phyloP scores from a whole-genome alignment of 2,888 invertebrate genomes.

The Conus canariensis region DNA sequence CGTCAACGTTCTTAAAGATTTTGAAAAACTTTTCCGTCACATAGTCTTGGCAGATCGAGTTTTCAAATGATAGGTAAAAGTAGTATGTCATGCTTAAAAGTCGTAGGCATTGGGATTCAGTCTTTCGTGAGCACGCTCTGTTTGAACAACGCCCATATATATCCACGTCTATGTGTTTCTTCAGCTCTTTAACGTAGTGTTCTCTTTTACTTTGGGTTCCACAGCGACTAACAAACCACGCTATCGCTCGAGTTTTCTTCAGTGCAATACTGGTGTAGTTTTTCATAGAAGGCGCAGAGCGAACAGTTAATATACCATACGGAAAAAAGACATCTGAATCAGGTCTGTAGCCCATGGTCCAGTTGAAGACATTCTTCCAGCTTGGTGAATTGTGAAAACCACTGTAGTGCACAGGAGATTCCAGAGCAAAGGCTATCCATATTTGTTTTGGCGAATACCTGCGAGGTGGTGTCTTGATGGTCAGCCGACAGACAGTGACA shows the following conservation, averaged over 20 bases:
- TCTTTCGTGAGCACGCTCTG: background rate
- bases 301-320: background rate
- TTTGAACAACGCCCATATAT: background rate
- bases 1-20: conserved; percentile 44
- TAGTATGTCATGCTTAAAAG: conserved; percentile 43
- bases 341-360: conserved; percentile 9
- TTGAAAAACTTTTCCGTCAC: conserved; percentile 62
- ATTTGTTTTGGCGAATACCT: background rate
- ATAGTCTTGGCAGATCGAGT: conserved; percentile 60
- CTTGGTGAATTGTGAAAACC: background rate
- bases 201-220: background rate
- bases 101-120: background rate
- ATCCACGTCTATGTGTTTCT: conserved; percentile 13
- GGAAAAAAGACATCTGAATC: conserved; percentile 14
- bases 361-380: conserved; percentile 1
- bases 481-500: background rate
- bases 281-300: background rate
- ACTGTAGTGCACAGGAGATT: background rate
- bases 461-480: background rate
- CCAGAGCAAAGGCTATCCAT: background rate
- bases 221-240: conserved; percentile 5
- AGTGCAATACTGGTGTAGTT: conserved; percentile 3
- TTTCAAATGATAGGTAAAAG: conserved; percentile 65
- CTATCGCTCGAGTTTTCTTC: background rate
- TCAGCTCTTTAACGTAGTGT: background rate